Evolutionary conservation across 1,140 invertebrate species (phyloP).

Genomic region (Rhagoletis zephyria): DNA sequence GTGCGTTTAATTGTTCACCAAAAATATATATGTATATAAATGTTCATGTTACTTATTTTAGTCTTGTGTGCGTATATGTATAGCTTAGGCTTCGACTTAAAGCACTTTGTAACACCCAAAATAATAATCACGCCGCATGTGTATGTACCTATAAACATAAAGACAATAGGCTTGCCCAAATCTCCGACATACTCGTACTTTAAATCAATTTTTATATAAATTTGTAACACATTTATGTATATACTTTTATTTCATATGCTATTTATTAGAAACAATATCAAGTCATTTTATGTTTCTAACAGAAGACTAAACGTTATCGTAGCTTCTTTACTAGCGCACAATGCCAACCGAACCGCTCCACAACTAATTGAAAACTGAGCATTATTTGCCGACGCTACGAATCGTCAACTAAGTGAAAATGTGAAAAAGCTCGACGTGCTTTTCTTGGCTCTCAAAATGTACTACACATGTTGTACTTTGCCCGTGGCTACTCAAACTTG

Average conservation of each 20-base stretch:
- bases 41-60: too few species aligned
- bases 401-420: constrained; percentile 1
- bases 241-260: not conserved
- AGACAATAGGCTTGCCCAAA: too few species aligned
- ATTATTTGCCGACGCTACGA: not conserved
- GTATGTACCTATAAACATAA: too few species aligned
- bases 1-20: too few species aligned
- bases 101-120: too few species aligned
- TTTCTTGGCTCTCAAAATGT: constrained; percentile 21
- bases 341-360: not conserved
- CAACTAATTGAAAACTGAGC: constrained; percentile 41
- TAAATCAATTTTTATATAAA: too few species aligned
- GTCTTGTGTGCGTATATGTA: too few species aligned
- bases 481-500: not conserved
- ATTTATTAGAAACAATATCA: not conserved
- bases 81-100: too few species aligned
- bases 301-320: not conserved
- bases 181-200: not conserved
- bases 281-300: not conserved
- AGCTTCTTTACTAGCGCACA: not conserved
- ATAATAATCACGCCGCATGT: too few species aligned
- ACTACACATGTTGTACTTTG: constrained; percentile 4
- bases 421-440: constrained; percentile 4
- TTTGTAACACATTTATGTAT: not conserved
- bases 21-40: too few species aligned